A percentile compares a stretch with the other conserved stretches of the same genome.
These are phyloP conservation scores for human (Homo sapiens) DNA, from an alignment of 2,113 vertebrate species.

Conservation along the genomic window GRCh38 chr6:73193501-73194000, in stretches of 20 bases:
- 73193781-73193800: background rate
- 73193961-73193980: no score
- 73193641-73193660: background rate
- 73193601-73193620: conserved; percentile 34
- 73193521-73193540: background rate
- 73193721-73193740: background rate
- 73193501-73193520: no score
- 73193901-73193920: no score
- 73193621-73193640: background rate
- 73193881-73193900: no score
- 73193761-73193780: background rate
- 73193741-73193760: background rate
- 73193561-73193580: background rate
- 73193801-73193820: background rate
- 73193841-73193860: no score
- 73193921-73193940: no score
- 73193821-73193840: background rate
- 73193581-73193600: background rate
- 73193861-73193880: no score
- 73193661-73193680: background rate
- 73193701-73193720: background rate
- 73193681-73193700: background rate
- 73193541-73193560: background rate
- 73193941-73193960: no score
- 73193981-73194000: no score